A percentile compares a stretch with the other conserved stretches of the same genome.
Conservation (phyloP, 2,113 vertebrate species). For the Sebastes schlegelii region DNA sequence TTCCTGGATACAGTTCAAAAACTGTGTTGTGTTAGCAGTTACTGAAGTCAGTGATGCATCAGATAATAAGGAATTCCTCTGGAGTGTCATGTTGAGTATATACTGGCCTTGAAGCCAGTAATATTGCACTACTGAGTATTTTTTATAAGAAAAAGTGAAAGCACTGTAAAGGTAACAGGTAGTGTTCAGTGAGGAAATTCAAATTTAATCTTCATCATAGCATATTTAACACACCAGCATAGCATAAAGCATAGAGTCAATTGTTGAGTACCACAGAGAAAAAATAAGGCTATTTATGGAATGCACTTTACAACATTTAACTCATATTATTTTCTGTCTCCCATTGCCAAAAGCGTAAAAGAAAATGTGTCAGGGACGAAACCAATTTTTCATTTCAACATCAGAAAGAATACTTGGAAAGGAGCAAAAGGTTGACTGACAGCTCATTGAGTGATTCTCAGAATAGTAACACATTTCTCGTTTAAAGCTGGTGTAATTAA, state of each 20-base stretch:
- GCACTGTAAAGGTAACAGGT: neutral
- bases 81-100: neutral
- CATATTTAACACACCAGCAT: neutral
- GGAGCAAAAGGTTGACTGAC: conserved; percentile 8
- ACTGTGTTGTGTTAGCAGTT: conserved; percentile 45
- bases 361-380: neutral
- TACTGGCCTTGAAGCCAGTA: conserved; percentile 7
- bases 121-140: neutral
- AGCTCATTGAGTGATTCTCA: neutral
- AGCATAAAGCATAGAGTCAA: neutral
- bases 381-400: conserved; percentile 9
- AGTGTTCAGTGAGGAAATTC: neutral
- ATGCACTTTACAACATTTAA: neutral
- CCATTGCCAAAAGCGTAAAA: neutral
- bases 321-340: neutral
- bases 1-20: conserved; percentile 58
- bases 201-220: neutral
- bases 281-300: neutral
- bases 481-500: neutral
- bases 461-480: conserved; percentile 7
- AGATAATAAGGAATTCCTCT: conserved; percentile 33
- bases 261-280: neutral
- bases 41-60: conserved; percentile 52
- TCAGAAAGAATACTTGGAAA: neutral
- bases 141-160: neutral